Evolutionary conservation across 1,140 invertebrate genomes (phyloP).

Genomic region (Meloidogyne exigua): DNA sequence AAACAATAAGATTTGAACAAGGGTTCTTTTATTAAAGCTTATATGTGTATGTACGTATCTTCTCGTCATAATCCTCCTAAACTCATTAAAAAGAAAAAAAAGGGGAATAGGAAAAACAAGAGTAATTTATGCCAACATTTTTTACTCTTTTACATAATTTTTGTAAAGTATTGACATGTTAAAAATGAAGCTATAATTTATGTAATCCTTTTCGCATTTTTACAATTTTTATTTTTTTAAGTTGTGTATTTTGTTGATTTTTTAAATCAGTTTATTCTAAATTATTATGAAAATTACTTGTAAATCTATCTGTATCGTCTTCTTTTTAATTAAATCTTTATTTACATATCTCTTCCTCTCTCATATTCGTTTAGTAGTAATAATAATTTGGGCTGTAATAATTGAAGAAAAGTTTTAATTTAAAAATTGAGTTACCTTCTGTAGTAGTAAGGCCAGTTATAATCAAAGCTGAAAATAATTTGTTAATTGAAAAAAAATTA

Average conservation of each 20-base stretch:
- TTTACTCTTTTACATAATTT: background rate
- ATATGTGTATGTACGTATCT: no score
- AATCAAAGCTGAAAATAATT: constrained; percentile 7
- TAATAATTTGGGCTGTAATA: background rate
- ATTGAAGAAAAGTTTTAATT: background rate
- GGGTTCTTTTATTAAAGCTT: no score
- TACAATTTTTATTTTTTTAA: background rate
- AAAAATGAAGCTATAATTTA: constrained; percentile 3
- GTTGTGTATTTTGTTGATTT: no score
- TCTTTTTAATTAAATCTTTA: no score
- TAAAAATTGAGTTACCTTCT: background rate
- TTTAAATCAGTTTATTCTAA: no score
- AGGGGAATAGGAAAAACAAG: background rate
- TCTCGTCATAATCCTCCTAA: background rate
- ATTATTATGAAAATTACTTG: no score
- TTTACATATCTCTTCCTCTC: background rate
- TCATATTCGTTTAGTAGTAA: background rate
- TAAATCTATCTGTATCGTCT: no score
- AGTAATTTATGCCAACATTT: background rate
- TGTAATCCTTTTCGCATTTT: background rate
- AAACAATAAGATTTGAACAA: no score
- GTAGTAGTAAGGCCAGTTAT: constrained; percentile 2
- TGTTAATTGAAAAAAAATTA: background rate
- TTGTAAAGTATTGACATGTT: background rate
- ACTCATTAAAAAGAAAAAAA: background rate